Conservation (phyloP, 2,113 vertebrate species). For the Tachycineta bicolor region DNA sequence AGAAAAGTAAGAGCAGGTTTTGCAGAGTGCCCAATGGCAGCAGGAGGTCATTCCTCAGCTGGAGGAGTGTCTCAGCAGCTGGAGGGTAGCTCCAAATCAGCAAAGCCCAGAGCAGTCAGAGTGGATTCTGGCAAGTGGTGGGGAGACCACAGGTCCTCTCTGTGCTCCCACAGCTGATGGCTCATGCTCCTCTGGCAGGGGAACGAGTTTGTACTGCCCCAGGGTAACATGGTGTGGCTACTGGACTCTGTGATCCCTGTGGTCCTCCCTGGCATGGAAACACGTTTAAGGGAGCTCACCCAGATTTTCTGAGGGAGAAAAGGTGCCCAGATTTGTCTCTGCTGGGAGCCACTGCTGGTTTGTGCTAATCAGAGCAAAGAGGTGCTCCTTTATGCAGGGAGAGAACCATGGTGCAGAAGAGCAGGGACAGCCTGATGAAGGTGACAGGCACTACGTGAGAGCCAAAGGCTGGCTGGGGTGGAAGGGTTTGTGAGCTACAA, state of each 20-base stretch:
- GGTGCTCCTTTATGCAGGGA: neutral
- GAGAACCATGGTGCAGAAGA: neutral
- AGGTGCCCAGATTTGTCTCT: neutral
- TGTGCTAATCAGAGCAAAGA: neutral
- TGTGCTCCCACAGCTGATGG: neutral
- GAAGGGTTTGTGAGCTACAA: neutral
- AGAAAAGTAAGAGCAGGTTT: neutral
- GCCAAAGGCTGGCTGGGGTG: neutral
- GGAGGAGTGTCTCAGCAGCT: neutral
- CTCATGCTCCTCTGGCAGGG: neutral
- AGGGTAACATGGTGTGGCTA: neutral
- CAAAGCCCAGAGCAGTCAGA: neutral
- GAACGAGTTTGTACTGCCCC: neutral
- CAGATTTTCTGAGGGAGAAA: neutral
- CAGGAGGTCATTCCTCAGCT: neutral
- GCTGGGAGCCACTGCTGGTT: neutral
- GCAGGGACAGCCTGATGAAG: no score
- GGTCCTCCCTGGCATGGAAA: neutral
- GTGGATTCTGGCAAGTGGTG: neutral
- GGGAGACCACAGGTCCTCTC: neutral
- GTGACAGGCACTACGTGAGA: neutral
- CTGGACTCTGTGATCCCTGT: neutral
- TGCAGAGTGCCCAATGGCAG: neutral
- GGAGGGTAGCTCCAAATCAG: neutral
- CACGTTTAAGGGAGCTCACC: neutral